Conservation (phyloP, 2,797 vertebrate genomes). For the Etheostoma perlongum region DNA sequence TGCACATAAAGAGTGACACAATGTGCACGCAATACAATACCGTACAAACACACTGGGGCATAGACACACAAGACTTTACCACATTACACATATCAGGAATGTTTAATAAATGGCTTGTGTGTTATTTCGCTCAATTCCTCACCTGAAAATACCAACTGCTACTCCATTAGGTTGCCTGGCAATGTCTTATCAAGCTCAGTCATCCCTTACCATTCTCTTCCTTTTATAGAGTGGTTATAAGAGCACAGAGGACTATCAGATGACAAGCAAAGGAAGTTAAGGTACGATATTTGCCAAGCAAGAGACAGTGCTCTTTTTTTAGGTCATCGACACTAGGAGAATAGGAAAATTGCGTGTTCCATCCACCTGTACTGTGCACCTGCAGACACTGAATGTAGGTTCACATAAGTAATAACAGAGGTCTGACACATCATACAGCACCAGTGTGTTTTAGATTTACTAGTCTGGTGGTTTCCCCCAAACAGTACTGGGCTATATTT, state of each 20-base stretch:
- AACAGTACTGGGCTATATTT: neutral
- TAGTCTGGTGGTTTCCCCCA: neutral
- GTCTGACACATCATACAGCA: neutral
- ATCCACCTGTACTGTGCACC: neutral
- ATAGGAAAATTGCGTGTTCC: slow-evolving; percentile 6
- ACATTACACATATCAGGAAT: neutral
- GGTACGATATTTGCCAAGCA: no score
- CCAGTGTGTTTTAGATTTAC: neutral
- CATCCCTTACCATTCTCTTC: neutral
- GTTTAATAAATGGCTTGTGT: neutral
- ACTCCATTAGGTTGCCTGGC: neutral
- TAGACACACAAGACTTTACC: neutral
- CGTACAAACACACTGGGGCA: neutral
- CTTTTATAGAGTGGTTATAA: neutral
- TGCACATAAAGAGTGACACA: neutral
- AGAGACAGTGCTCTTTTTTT: neutral
- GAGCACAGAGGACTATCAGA: neutral
- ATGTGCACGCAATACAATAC: neutral
- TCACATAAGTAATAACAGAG: neutral
- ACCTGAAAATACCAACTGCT: neutral
- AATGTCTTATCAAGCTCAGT: neutral
- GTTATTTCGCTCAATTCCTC: neutral
- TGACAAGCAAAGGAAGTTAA: neutral
- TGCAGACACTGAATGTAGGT: neutral
- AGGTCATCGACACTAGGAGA: neutral